Evolutionary conservation across 1,140 invertebrate species (phyloP).

Genomic region (Eumeta japonica): DNA sequence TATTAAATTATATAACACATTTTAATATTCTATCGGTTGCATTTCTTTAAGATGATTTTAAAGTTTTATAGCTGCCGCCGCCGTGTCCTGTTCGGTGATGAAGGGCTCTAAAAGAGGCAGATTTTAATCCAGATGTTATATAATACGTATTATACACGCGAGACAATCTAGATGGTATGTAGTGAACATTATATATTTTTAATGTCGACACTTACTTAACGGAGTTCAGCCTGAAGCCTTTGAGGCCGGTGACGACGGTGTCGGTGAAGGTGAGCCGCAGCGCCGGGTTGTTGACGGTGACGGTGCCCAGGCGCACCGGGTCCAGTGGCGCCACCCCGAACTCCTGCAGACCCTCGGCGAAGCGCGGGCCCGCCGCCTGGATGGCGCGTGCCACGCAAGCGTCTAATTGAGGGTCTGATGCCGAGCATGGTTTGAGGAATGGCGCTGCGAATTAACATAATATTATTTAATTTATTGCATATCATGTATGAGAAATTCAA

Average conservation of each 20-base stretch:
- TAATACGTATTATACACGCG: too few relatives aligned
- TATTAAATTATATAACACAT: too few relatives aligned
- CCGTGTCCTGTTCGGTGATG: too few relatives aligned
- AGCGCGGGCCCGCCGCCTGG: conserved; percentile 31
- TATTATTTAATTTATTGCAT: too few relatives aligned
- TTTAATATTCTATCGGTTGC: too few relatives aligned
- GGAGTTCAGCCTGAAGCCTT: conserved; percentile 32
- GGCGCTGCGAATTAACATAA: conserved; percentile 44
- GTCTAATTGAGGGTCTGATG: conserved; percentile 52
- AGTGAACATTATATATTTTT: too few relatives aligned
- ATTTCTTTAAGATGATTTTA: too few relatives aligned
- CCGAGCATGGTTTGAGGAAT: conserved; percentile 56
- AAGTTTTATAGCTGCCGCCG: too few relatives aligned
- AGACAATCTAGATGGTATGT: too few relatives aligned
- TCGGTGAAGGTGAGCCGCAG: conserved; percentile 42
- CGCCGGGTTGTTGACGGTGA: conserved; percentile 41
- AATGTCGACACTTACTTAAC: conserved; percentile 52
- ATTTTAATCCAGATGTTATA: too few relatives aligned
- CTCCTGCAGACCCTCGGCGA: conserved; percentile 56
- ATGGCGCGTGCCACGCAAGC: conserved; percentile 53
- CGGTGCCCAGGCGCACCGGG: conserved; percentile 46
- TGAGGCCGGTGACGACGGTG: conserved; percentile 39
- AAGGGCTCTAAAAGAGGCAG: too few relatives aligned
- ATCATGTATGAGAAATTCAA: too few relatives aligned
- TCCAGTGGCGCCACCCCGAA: conserved; percentile 50